A percentile compares a stretch with the other conserved stretches of the same genome.
phyloP scores from a whole-genome alignment of 1,140 invertebrate species.

The Potamilus streckersoni region DNA sequence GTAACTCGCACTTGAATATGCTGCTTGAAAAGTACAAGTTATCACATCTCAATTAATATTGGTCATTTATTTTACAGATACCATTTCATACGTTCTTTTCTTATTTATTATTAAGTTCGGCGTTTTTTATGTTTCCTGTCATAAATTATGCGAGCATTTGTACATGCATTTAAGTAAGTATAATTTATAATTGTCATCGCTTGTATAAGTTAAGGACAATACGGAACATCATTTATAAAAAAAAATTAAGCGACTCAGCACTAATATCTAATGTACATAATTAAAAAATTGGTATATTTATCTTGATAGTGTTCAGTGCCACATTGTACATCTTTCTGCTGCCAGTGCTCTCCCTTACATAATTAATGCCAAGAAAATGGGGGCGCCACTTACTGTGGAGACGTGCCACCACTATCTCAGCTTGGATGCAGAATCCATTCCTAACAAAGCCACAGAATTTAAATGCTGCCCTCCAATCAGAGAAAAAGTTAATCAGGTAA shows the following conservation, averaged over 20 bases:
- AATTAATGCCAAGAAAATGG: slow-evolving; percentile 64
- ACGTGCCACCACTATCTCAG: slow-evolving; percentile 82
- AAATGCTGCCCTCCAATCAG: slow-evolving; percentile 82
- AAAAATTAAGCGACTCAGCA: background rate
- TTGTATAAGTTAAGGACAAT: background rate
- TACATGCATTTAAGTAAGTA: background rate
- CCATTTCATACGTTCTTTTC: too few species aligned
- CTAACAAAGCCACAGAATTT: slow-evolving; percentile 74
- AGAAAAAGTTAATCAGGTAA: slow-evolving; percentile 73
- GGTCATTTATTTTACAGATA: too few species aligned
- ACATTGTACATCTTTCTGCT: slow-evolving; percentile 80
- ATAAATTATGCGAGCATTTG: background rate
- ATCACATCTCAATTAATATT: too few species aligned
- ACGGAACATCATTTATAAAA: background rate
- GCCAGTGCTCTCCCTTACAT: slow-evolving; percentile 71
- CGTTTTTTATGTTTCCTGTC: background rate
- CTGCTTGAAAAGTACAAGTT: too few species aligned
- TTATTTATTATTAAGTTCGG: too few species aligned
- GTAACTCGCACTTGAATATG: too few species aligned
- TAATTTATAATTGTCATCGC: background rate
- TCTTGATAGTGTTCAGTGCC: slow-evolving; percentile 73
- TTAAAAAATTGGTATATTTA: background rate
- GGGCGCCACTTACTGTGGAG: slow-evolving; percentile 74
- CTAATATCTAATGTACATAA: background rate
- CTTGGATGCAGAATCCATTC: slow-evolving; percentile 75